These are phyloP conservation scores for Crossocerus cetratus DNA, from an alignment of 2,888 invertebrate species.

Conservation along the genomic window DNA sequence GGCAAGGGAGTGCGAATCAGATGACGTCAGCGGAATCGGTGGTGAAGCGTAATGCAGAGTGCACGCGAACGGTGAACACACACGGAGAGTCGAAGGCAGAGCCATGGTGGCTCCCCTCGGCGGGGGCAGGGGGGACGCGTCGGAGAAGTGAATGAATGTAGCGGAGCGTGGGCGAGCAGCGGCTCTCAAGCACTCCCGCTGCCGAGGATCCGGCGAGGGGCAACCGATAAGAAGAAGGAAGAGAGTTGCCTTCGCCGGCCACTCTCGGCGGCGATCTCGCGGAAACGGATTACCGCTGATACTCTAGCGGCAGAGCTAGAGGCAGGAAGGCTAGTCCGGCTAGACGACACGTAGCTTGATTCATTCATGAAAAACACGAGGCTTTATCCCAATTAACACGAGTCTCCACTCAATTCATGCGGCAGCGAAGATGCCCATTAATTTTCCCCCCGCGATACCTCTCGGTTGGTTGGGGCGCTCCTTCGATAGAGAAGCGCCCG, in stretches of 20 bases:
- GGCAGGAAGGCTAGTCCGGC: slow-evolving; percentile 42
- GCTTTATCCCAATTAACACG: slow-evolving; percentile 71
- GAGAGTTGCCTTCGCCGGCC: background rate
- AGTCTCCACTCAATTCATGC: slow-evolving; percentile 67
- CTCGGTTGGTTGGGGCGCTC: slow-evolving; percentile 26
- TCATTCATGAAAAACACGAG: slow-evolving; percentile 70
- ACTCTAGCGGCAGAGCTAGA: slow-evolving; percentile 20
- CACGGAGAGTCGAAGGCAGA: slow-evolving; percentile 22
- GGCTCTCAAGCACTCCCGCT: slow-evolving; percentile 62
- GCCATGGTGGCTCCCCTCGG: slow-evolving; percentile 38
- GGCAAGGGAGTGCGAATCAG: slow-evolving; percentile 45
- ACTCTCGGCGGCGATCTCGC: background rate
- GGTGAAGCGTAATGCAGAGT: slow-evolving; percentile 32
- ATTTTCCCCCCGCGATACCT: slow-evolving; percentile 53
- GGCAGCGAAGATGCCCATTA: slow-evolving; percentile 59
- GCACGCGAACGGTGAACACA: slow-evolving; percentile 52
- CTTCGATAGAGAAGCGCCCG: slow-evolving; percentile 34
- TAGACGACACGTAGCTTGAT: slow-evolving; percentile 58
- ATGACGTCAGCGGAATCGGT: slow-evolving; percentile 64
- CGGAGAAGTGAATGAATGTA: slow-evolving; percentile 72
- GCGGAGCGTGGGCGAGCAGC: slow-evolving; percentile 70
- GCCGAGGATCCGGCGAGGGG: background rate
- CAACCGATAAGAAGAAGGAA: background rate
- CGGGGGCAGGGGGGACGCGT: slow-evolving; percentile 40
- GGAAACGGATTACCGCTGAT: slow-evolving; percentile 5